Evolutionary conservation across 2,797 vertebrate genomes (phyloP), one percentile per base, ranked within the genome.

Genomic region (Tokudaia tokunoshimensis): DNA sequence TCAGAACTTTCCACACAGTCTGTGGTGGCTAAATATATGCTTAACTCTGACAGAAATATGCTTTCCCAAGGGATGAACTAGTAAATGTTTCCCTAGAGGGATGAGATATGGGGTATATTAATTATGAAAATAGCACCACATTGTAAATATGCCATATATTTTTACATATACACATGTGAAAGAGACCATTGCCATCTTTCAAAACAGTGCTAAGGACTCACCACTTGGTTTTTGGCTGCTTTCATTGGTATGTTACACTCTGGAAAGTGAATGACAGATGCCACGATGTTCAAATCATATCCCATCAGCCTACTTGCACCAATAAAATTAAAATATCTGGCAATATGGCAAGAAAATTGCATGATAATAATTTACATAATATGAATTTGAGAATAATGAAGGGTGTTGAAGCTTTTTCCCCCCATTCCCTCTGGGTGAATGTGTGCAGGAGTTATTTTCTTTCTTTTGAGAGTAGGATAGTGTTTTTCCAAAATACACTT

Each of bases 321-420:
- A 63, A 70, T 85, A 74, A 88, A 47, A 59, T 11, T 63, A 70
- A 91, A 50, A 37, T 22, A 11, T 74, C 52, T 91, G 79, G 59
- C 50, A 94, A 78, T 78, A 93, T n/a, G 83, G 67, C 34, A 44
- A 70, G 26, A 61, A 94, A 57, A 95, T 78, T 91, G 29, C 70
- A 86, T 70, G 59, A 78, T 95, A 88, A 92, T 94, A 88, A 59
- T 80, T 37, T 94, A n/a, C 82, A 94, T 70, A 52, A 76, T 76
- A 81, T 61, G 41, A 94, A 57, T 79, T 67, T 91, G 89, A 90
- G 88, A 70, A 44, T 79, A 47, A 91, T 95, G 88, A 50, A 47
- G 65, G 74, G 72, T 55, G 87, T 78, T 8, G 24, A 80, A 80
- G 29, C 19, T 63, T 87, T 50, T 20, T 89, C 26, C 26, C 47